Percentiles rank a stretch among this genome's conserved stretches.
These are phyloP conservation scores for Caenorhabditis inopinata DNA, from an alignment of 1,140 invertebrate species.

Conservation along the genomic window DNA sequence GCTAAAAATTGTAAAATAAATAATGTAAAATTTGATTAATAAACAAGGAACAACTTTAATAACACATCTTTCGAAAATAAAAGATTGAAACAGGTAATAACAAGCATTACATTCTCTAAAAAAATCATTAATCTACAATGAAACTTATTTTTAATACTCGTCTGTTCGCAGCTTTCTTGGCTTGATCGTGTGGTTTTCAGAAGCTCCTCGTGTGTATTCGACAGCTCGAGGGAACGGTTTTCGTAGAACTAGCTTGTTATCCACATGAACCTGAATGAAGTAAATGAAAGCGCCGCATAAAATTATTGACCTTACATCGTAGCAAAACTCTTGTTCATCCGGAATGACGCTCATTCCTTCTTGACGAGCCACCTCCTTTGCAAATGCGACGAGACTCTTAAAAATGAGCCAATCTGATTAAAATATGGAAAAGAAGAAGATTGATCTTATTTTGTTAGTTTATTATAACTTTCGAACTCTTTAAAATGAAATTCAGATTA, in stretches of 20 bases:
- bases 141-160: constrained; percentile 46
- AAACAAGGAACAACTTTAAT: neutral
- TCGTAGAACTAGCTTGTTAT: constrained; percentile 48
- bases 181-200: constrained; percentile 52
- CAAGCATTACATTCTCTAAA: neutral
- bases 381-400: constrained; percentile 56
- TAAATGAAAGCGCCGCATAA: neutral
- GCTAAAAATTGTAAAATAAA: too few relatives aligned
- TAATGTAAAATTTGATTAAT: neutral
- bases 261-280: constrained; percentile 41
- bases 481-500: too few relatives aligned
- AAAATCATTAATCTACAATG: neutral
- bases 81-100: neutral
- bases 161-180: constrained; percentile 57
- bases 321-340: constrained; percentile 43
- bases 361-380: constrained; percentile 54
- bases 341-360: constrained; percentile 50
- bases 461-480: too few relatives aligned
- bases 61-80: too few relatives aligned
- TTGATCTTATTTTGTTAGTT: too few relatives aligned
- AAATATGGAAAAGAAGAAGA: too few relatives aligned
- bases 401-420: constrained; percentile 47
- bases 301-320: constrained; percentile 44
- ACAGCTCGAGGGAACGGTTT: constrained; percentile 51
- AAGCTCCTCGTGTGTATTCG: constrained; percentile 50